These are phyloP conservation scores for Galerucella calmariensis DNA, from an alignment of 2,888 invertebrate species.

Conservation along the genomic window DNA sequence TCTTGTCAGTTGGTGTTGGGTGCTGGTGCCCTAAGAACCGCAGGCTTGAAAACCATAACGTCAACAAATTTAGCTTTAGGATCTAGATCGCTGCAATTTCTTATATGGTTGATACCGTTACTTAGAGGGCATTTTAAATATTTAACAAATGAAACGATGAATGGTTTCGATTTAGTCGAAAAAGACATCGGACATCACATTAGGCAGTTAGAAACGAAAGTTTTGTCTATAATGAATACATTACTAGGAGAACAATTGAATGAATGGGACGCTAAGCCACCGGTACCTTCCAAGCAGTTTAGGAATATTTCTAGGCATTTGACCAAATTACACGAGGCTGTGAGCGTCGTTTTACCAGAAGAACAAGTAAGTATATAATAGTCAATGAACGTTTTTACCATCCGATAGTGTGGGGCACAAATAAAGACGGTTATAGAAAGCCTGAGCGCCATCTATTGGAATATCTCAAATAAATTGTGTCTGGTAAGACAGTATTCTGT, in stretches of 20 bases:
- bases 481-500: too few species aligned
- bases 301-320: constrained; percentile 89
- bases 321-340: constrained; percentile 90
- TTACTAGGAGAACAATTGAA: constrained; percentile 83
- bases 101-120: constrained; percentile 82
- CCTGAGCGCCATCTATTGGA: too few species aligned
- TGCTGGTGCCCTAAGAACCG: constrained; percentile 94
- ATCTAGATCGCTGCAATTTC: constrained; percentile 83
- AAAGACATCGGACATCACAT: constrained; percentile 89
- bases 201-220: constrained; percentile 91
- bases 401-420: too few species aligned
- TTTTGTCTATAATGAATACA: constrained; percentile 89
- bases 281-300: constrained; percentile 92
- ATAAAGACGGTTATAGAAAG: too few species aligned
- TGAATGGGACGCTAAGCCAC: constrained; percentile 94
- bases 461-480: too few species aligned
- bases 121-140: constrained; percentile 77
- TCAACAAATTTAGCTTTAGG: constrained; percentile 92
- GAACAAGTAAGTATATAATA: constrained; percentile 71
- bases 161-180: constrained; percentile 78
- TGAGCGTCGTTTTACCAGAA: constrained; percentile 84
- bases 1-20: constrained; percentile 95
- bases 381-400: background rate
- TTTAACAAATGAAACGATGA: constrained; percentile 67
- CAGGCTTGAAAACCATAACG: constrained; percentile 90